Evolutionary conservation across 2,888 invertebrate genomes (phyloP).

Genomic region (Sabellastarte sp.): DNA sequence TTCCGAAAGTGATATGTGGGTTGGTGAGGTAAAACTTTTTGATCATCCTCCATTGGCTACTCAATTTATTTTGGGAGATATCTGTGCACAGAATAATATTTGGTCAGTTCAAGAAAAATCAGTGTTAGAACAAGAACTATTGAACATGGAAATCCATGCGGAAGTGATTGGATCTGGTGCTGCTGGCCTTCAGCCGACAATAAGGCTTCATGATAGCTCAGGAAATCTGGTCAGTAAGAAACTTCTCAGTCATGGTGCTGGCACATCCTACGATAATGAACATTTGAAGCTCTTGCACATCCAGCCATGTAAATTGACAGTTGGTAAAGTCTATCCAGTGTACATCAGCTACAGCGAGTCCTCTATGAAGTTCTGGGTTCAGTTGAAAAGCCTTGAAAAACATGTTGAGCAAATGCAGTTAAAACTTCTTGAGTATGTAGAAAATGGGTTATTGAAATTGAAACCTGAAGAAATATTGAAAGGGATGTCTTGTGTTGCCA

Average conservation of each 20-base stretch:
- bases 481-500: background rate
- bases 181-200: background rate
- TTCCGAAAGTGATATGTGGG: background rate
- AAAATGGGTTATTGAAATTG: background rate
- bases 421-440: background rate
- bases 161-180: background rate
- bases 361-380: constrained; percentile 1
- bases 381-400: background rate
- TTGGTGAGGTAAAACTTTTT: background rate
- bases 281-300: background rate
- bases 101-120: background rate
- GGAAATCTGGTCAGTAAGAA: background rate
- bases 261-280: background rate
- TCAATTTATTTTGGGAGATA: background rate
- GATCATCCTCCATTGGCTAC: background rate
- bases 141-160: background rate
- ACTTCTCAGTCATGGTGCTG: background rate
- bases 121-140: background rate
- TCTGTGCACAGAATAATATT: background rate
- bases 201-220: background rate
- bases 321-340: background rate
- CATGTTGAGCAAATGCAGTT: background rate
- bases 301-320: background rate
- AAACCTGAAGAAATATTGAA: background rate
- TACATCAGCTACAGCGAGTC: background rate